Conservation (phyloP, 1,140 invertebrate species). For the Caerostris darwini region DNA sequence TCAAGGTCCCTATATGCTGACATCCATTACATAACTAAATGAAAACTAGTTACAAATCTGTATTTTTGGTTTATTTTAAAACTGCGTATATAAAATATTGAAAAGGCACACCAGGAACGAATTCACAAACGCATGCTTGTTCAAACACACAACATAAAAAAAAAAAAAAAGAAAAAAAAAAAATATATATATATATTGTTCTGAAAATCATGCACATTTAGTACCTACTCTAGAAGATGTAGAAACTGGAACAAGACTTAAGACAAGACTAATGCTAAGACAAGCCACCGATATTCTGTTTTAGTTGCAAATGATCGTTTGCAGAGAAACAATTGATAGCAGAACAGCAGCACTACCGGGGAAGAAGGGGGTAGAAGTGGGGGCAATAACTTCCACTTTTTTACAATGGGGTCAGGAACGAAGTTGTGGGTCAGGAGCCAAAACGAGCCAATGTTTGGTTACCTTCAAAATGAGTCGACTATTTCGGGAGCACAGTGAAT, state of each 20-base stretch:
- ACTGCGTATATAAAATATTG: too few species aligned
- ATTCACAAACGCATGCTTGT: too few species aligned
- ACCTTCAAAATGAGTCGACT: constrained; percentile 57
- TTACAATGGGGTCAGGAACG: constrained; percentile 68
- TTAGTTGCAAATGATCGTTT: not conserved
- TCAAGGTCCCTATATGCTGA: too few species aligned
- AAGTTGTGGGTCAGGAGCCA: constrained; percentile 74
- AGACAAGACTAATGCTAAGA: not conserved
- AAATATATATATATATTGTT: not conserved
- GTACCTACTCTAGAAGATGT: not conserved
- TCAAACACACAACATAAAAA: too few species aligned
- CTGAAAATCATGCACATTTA: not conserved
- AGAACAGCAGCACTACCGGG: not conserved
- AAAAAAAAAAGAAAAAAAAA: too few species aligned
- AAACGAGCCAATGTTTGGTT: constrained; percentile 60
- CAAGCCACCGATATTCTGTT: not conserved
- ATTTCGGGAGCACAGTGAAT: constrained; percentile 66
- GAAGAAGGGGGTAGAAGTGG: not conserved
- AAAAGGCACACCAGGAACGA: too few species aligned
- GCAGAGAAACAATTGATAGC: not conserved
- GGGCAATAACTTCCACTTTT: constrained; percentile 31
- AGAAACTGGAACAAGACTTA: not conserved
- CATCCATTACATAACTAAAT: too few species aligned
- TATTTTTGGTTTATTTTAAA: too few species aligned
- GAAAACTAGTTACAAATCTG: too few species aligned